These are phyloP conservation scores for Laticauda laticaudata DNA, from an alignment of 2,113 vertebrate species.

Conservation along the genomic window DNA sequence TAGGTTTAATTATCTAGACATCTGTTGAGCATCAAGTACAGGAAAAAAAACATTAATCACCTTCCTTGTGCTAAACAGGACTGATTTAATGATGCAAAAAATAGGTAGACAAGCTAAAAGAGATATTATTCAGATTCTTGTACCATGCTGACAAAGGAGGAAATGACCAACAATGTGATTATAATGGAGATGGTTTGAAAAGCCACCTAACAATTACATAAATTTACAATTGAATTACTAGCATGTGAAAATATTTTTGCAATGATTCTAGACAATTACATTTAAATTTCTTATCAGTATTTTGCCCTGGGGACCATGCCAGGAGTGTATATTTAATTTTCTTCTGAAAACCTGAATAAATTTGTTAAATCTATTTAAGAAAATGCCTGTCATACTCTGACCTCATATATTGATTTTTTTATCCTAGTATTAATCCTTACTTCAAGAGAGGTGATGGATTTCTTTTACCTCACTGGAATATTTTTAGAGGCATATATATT, in stretches of 20 bases:
- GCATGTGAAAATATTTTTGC: neutral
- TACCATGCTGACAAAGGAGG: neutral
- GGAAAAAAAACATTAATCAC: conserved; percentile 33
- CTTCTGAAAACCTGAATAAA: neutral
- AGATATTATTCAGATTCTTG: conserved; percentile 20
- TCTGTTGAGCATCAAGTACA: conserved; percentile 45
- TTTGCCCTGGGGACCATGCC: neutral
- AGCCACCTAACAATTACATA: conserved; percentile 1
- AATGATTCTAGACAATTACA: neutral
- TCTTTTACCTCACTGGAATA: neutral
- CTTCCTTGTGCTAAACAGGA: conserved; percentile 14
- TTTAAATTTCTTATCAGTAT: neutral
- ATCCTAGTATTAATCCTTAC: neutral
- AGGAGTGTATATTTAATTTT: neutral
- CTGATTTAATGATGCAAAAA: conserved; percentile 22
- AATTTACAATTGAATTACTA: neutral
- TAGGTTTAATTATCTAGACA: conserved; percentile 43
- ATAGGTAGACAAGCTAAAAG: conserved; percentile 13
- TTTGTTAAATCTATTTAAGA: neutral
- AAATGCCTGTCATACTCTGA: neutral
- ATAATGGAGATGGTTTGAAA: neutral
- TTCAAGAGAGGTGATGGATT: neutral
- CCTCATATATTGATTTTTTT: conserved; percentile 16
- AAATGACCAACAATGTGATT: neutral
- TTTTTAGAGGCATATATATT: neutral